phyloP scores from a whole-genome alignment of 2,113 vertebrate species.

The Melanotaenia duboulayi region DNA sequence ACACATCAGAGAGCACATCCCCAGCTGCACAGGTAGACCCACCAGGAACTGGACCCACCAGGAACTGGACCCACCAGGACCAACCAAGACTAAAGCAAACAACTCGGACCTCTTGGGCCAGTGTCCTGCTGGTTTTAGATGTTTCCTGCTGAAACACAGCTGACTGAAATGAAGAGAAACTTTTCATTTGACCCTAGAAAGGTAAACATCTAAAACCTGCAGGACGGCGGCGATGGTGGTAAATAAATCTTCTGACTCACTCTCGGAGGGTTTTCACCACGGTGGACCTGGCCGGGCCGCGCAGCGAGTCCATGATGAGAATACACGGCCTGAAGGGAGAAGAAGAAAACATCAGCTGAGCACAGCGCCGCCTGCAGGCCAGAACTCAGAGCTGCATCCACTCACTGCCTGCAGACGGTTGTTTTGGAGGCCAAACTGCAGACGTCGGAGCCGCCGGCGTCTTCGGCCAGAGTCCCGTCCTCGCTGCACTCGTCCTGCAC shows the following conservation, averaged over 20 bases:
- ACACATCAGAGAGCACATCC: neutral
- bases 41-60: too few species aligned
- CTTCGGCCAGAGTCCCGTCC: constrained; percentile 88
- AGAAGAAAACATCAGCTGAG: neutral
- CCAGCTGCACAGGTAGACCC: too few species aligned
- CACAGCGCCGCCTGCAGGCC: constrained; percentile 36
- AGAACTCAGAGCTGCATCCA: neutral
- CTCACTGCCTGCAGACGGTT: constrained; percentile 94
- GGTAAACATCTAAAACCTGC: too few species aligned
- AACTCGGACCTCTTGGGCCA: too few species aligned
- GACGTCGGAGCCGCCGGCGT: constrained; percentile 83
- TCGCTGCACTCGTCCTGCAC: constrained; percentile 95
- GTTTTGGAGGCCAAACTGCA: constrained; percentile 85
- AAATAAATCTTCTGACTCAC: constrained; percentile 82
- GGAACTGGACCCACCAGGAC: too few species aligned
- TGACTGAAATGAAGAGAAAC: too few species aligned
- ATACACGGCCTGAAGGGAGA: constrained; percentile 90
- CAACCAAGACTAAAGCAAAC: too few species aligned
- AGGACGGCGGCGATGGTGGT: too few species aligned
- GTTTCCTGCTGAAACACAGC: too few species aligned
- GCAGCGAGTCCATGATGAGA: constrained; percentile 97
- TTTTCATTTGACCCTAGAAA: too few species aligned
- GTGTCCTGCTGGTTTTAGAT: too few species aligned
- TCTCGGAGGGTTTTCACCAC: constrained; percentile 97
- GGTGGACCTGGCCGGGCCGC: constrained; percentile 92